These are phyloP conservation scores for Dinocampus coccinellae DNA, from an alignment of 2,888 invertebrate genomes.

Conservation along the genomic window DNA sequence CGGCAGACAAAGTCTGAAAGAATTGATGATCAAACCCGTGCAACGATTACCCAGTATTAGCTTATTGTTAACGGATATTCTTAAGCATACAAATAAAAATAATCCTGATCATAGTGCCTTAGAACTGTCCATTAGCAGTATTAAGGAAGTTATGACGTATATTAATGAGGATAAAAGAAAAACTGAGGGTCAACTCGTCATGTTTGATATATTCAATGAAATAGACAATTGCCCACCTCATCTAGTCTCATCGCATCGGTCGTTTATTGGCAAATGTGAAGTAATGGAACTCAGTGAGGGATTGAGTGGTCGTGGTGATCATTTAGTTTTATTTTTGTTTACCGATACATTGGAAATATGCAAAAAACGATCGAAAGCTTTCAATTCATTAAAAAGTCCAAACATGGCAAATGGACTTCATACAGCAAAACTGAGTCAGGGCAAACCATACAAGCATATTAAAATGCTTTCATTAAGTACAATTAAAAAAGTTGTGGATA, in stretches of 20 bases:
- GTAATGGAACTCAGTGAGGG: constrained; percentile 89
- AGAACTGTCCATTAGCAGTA: constrained; percentile 86
- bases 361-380: constrained; percentile 85
- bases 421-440: constrained; percentile 74
- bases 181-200: constrained; percentile 94
- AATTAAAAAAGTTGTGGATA: constrained; percentile 92
- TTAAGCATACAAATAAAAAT: constrained; percentile 90
- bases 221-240: constrained; percentile 98
- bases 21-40: constrained; percentile 96
- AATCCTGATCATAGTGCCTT: constrained; percentile 90
- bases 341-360: constrained; percentile 95
- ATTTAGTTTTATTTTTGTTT: constrained; percentile 91
- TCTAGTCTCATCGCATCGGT: constrained; percentile 92
- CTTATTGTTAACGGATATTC: constrained; percentile 92
- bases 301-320: constrained; percentile 87
- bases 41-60: constrained; percentile 97
- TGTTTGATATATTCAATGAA: constrained; percentile 98
- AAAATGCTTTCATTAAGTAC: constrained; percentile 89
- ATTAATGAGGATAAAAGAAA: constrained; percentile 98
- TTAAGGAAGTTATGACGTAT: constrained; percentile 94
- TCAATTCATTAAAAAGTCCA: constrained; percentile 79
- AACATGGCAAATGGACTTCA: constrained; percentile 74
- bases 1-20: constrained; percentile 94
- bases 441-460: constrained; percentile 92
- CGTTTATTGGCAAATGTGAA: constrained; percentile 89